Evolutionary conservation across 2,797 vertebrate genomes (phyloP), one percentile per base, ranked within the genome.

Genomic region (Phoeniculus purpureus): DNA sequence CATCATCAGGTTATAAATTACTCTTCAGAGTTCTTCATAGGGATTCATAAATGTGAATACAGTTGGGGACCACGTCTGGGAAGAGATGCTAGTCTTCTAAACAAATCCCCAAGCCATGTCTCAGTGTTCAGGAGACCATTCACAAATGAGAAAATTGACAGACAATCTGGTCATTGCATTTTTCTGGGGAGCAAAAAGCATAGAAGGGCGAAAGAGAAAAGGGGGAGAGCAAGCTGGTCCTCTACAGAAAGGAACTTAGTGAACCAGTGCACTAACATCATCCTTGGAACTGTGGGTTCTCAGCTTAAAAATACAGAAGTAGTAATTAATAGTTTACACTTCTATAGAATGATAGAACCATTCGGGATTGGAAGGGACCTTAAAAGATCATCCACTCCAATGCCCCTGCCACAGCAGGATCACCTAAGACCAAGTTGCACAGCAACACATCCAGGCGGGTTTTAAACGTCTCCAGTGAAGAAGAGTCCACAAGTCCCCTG

Each of bases 41-140:
- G 79, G 74, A 80, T 91, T 93, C 81, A 59, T 68, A 94, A 87
- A 79, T 84, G 89, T 89, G 86, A 93, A 56, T 81, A 87, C 50
- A 89, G 50, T 25, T 82, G 50, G 59, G 29, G 34, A 60, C 18
- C 64, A 72, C 64, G 56, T 76, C 67, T 62, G 47, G 71, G 59
- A 58, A 88, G 61, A 68, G 68, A 81, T 66, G 52, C 75, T 86
- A 34, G 85, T 68, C 65, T 51, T 71, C 51, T 37, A 43, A 87
- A 29, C 55, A 81, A 59, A 3, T 4, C 21, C 15, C 26, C 31
- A 62, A 25, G 32, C 25, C 58, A 52, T 52, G 52, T 48, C 66
- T 56, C 58, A 23, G n/a, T 65, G 31, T 66, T 66, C 32, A 62
- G 73, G 64, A 85, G 58, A 65, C 21, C 12, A 13, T n/a, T 82